phyloP scores from a whole-genome alignment of 2,797 vertebrate genomes.

The Adelosebastes latens region DNA sequence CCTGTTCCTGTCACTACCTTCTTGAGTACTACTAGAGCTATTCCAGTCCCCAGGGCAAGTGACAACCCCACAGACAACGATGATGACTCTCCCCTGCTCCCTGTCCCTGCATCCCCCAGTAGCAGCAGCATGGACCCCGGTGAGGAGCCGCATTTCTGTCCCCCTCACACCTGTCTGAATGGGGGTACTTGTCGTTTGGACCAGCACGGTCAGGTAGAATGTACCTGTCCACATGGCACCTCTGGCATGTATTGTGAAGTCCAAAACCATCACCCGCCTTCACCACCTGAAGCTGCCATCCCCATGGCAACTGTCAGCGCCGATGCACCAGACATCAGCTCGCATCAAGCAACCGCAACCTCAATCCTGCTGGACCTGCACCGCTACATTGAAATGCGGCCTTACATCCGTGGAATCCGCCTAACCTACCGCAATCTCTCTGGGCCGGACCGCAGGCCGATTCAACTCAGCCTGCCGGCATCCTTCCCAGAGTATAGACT shows the following conservation, averaged over 20 bases:
- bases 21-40: constrained; percentile 54
- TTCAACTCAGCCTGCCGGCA: constrained; percentile 88
- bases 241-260: constrained; percentile 87
- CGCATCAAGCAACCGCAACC: constrained; percentile 74
- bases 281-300: constrained; percentile 55
- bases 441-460: constrained; percentile 88
- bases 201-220: constrained; percentile 79
- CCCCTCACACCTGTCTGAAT: constrained; percentile 88
- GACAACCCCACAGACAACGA: constrained; percentile 69
- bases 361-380: constrained; percentile 88
- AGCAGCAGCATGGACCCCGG: constrained; percentile 46
- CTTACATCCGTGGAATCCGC: constrained; percentile 88
- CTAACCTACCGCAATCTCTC: constrained; percentile 94
- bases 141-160: constrained; percentile 80
- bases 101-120: constrained; percentile 54
- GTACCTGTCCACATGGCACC: constrained; percentile 85
- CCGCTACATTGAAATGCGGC: constrained; percentile 83
- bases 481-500: constrained; percentile 90
- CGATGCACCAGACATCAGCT: constrained; percentile 67
- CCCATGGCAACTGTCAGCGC: constrained; percentile 49
- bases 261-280: constrained; percentile 63
- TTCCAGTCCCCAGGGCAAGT: constrained; percentile 82
- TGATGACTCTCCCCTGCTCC: constrained; percentile 21
- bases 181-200: constrained; percentile 89
- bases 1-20: constrained; percentile 67